Conservation (phyloP, 2,113 vertebrate genomes). For the Elephantulus edwardii region DNA sequence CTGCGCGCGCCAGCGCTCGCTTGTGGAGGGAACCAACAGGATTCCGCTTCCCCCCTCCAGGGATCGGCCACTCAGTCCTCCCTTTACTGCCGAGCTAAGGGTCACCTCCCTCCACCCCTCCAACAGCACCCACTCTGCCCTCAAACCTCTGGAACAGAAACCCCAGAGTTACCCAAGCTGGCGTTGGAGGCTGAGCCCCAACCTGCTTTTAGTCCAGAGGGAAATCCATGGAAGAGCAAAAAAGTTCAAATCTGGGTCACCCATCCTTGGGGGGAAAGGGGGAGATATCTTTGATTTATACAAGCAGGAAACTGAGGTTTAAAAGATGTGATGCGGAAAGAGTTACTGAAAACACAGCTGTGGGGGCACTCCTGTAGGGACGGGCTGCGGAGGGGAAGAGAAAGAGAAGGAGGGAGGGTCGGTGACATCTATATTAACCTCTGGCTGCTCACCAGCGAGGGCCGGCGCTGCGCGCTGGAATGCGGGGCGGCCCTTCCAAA, state of each 20-base stretch:
- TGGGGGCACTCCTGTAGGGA: slow-evolving; percentile 79
- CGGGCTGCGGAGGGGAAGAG: slow-evolving; percentile 84
- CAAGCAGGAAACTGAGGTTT: slow-evolving; percentile 85
- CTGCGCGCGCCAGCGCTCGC: too few species aligned
- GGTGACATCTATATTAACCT: slow-evolving; percentile 98
- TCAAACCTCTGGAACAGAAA: not conserved
- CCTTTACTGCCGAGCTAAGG: too few species aligned
- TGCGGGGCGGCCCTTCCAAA: slow-evolving; percentile 89
- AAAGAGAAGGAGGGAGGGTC: slow-evolving; percentile 60
- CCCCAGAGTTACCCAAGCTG: slow-evolving; percentile 69
- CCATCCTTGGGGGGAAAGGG: slow-evolving; percentile 76
- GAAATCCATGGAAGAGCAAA: slow-evolving; percentile 81
- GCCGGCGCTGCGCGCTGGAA: slow-evolving; percentile 90
- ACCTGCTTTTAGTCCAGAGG: slow-evolving; percentile 82
- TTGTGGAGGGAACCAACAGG: too few species aligned
- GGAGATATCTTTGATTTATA: slow-evolving; percentile 85
- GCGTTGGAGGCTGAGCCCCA: slow-evolving; percentile 78
- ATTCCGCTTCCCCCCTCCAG: too few species aligned
- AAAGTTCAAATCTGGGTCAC: slow-evolving; percentile 89
- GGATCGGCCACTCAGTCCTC: too few species aligned
- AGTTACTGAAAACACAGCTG: slow-evolving; percentile 89
- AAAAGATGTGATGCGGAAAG: slow-evolving; percentile 85
- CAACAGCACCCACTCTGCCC: not conserved
- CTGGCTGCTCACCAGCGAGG: slow-evolving; percentile 89
- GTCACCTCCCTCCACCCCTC: not conserved